Percentiles rank a stretch among this genome's conserved stretches.
These are phyloP conservation scores for Orchesella flavescens DNA, from an alignment of 2,888 invertebrate species.

Conservation along the genomic window DNA sequence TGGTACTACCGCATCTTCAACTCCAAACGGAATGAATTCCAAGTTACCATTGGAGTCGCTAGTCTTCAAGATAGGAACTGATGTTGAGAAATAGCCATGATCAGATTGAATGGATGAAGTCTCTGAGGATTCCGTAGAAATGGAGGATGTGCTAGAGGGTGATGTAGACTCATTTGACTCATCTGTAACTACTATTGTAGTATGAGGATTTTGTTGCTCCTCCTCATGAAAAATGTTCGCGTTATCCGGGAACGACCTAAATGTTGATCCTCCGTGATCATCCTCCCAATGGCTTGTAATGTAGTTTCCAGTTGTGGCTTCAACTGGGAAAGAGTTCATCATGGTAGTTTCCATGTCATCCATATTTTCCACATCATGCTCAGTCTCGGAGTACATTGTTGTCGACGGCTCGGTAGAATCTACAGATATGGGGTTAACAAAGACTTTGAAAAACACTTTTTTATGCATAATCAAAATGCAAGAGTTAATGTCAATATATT, in stretches of 20 bases:
- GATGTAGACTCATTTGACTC: no score
- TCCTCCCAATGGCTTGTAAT: constrained; percentile 35
- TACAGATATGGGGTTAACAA: neutral
- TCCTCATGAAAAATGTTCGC: no score
- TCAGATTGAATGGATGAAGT: no score
- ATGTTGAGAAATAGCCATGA: constrained; percentile 64
- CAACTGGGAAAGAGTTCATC: neutral
- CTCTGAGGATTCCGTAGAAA: neutral
- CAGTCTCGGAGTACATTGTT: constrained; percentile 2
- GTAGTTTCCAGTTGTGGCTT: constrained; percentile 35
- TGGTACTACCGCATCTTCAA: constrained; percentile 83
- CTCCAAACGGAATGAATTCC: constrained; percentile 87
- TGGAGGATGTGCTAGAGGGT: no score
- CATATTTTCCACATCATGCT: constrained; percentile 34
- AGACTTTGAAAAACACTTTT: neutral
- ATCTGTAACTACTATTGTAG: no score
- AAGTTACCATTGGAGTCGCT: constrained; percentile 48
- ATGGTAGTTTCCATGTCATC: constrained; percentile 62
- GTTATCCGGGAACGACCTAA: no score
- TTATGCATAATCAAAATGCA: no score
- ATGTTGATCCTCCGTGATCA: constrained; percentile 17
- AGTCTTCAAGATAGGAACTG: neutral
- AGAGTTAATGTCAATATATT: no score
- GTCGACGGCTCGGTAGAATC: neutral
- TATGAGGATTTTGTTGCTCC: no score